Evolutionary conservation across 2,888 invertebrate species (phyloP).

Genomic region (Tetropium fuscum): DNA sequence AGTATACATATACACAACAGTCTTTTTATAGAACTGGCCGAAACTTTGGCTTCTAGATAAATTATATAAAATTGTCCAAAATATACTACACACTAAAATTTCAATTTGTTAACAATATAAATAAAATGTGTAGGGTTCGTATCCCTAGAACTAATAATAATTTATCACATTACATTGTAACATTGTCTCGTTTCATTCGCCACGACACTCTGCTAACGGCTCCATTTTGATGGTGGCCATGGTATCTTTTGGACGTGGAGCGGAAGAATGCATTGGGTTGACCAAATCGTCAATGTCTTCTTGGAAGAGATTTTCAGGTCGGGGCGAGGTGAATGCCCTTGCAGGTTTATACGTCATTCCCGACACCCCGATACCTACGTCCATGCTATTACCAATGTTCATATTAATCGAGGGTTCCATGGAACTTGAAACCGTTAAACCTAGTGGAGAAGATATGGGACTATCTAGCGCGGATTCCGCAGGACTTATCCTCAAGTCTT

Average conservation of each 20-base stretch:
- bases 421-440: constrained; percentile 69
- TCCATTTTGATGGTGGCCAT: constrained; percentile 79
- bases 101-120: constrained; percentile 50
- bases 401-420: constrained; percentile 66
- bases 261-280: constrained; percentile 70
- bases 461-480: constrained; percentile 70
- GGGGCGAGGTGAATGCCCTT: constrained; percentile 72
- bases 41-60: constrained; percentile 69
- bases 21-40: constrained; percentile 75
- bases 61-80: constrained; percentile 65
- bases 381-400: constrained; percentile 67
- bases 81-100: constrained; percentile 61
- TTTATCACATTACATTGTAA: constrained; percentile 65
- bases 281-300: constrained; percentile 74
- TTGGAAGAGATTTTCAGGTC: constrained; percentile 73
- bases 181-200: constrained; percentile 71
- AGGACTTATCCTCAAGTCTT: constrained; percentile 65
- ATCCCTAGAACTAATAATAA: constrained; percentile 58
- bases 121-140: constrained; percentile 41
- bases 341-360: constrained; percentile 76
- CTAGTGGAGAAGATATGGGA: constrained; percentile 71
- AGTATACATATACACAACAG: constrained; percentile 76
- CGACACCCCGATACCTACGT: constrained; percentile 71
- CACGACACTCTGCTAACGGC: constrained; percentile 75
- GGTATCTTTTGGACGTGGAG: constrained; percentile 65